Evolutionary conservation across 2,113 vertebrate genomes (phyloP).

Genomic region (Cyanoderma ruficeps): DNA sequence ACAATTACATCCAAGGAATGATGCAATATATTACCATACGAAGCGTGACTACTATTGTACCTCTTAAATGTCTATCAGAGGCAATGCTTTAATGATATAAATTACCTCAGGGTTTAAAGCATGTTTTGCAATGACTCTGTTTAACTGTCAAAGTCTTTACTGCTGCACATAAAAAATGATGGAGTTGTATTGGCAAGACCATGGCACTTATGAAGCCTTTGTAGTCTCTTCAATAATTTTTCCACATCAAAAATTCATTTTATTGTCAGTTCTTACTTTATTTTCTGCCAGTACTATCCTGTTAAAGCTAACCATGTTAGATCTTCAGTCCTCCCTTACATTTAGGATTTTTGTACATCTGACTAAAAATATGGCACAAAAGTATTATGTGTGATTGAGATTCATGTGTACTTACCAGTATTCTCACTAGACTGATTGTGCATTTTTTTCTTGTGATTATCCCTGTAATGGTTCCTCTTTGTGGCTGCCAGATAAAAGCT

Average conservation of each 20-base stretch:
- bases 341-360: neutral
- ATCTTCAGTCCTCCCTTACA: neutral
- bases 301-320: neutral
- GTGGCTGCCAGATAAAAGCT: neutral
- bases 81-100: conserved; percentile 54
- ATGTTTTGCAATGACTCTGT: conserved; percentile 52
- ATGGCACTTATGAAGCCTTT: neutral
- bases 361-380: neutral
- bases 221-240: conserved; percentile 29
- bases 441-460: conserved; percentile 9
- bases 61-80: conserved; percentile 42
- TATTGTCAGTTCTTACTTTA: conserved; percentile 10
- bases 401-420: neutral
- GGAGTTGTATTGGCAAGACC: conserved; percentile 30
- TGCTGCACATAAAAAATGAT: conserved; percentile 49
- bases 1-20: conserved; percentile 1
- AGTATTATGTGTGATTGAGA: neutral
- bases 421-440: neutral
- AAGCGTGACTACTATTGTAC: conserved; percentile 43
- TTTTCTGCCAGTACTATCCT: neutral
- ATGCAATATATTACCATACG: neutral
- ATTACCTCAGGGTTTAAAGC: conserved; percentile 38
- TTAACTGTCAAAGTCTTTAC: conserved; percentile 58
- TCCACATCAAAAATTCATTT: conserved; percentile 44
- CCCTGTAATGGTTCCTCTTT: neutral